A percentile compares a stretch with the other conserved stretches of the same genome.
phyloP scores from a whole-genome alignment of 2,888 invertebrate genomes.

The Amaurobius ferox region DNA sequence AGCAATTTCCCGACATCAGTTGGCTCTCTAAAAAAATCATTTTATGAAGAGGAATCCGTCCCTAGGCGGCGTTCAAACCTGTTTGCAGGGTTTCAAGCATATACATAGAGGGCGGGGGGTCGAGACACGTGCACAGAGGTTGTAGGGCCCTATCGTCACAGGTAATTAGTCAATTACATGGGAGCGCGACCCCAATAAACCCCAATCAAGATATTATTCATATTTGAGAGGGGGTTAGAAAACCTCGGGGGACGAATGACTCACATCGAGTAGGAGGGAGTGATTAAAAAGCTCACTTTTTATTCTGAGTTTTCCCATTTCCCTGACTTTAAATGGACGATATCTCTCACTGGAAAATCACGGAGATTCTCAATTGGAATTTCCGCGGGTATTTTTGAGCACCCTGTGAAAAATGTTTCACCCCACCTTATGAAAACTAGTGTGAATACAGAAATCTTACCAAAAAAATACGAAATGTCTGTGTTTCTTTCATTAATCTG shows the following conservation, averaged over 20 bases:
- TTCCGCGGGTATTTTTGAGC: too few species aligned
- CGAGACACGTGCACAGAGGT: slow-evolving; percentile 41
- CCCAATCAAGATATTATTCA: slow-evolving; percentile 73
- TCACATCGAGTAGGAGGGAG: slow-evolving; percentile 12
- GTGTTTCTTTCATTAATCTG: too few species aligned
- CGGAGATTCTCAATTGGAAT: too few species aligned
- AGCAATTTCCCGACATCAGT: not conserved
- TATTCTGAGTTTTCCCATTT: slow-evolving; percentile 13
- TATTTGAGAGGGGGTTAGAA: slow-evolving; percentile 54
- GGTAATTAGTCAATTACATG: slow-evolving; percentile 72
- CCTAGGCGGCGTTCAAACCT: not conserved
- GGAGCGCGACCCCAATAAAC: slow-evolving; percentile 72
- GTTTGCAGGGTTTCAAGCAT: slow-evolving; percentile 9
- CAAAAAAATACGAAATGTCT: too few species aligned
- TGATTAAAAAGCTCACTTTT: slow-evolving; percentile 68
- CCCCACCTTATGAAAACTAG: too few species aligned
- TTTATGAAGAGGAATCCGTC: slow-evolving; percentile 15
- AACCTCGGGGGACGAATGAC: slow-evolving; percentile 50
- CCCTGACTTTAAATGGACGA: not conserved
- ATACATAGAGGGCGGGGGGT: slow-evolving; percentile 28
- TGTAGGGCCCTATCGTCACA: slow-evolving; percentile 58
- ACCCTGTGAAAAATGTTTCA: too few species aligned
- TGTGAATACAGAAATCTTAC: too few species aligned
- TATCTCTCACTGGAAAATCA: too few species aligned
- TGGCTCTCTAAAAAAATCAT: not conserved